Percentiles rank a stretch among this genome's conserved stretches.
These are phyloP conservation scores for Drosophila subquinaria DNA, from an alignment of 2,888 invertebrate species.

Conservation along the genomic window DNA sequence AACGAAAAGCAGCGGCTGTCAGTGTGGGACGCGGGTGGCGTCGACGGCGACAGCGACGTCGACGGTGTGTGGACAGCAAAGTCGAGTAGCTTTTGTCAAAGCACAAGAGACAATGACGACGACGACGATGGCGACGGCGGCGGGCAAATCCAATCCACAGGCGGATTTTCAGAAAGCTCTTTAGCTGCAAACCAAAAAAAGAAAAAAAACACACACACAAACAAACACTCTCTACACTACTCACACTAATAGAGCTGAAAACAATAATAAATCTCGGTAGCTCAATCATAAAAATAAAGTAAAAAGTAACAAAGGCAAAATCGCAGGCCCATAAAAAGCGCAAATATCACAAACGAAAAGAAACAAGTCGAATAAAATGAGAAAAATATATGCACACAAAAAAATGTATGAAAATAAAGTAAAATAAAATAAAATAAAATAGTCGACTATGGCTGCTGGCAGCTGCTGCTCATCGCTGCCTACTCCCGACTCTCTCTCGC, in stretches of 20 bases:
- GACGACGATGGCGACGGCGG: constrained; percentile 25
- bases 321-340: constrained; percentile 64
- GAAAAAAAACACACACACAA: neutral
- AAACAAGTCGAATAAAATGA: constrained; percentile 39
- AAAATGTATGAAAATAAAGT: neutral
- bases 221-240: constrained; percentile 16
- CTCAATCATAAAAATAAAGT: constrained; percentile 61
- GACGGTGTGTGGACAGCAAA: constrained; percentile 19
- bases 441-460: constrained; percentile 32
- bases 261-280: constrained; percentile 73
- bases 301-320: constrained; percentile 67
- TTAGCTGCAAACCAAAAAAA: constrained; percentile 52
- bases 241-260: constrained; percentile 47
- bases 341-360: constrained; percentile 57
- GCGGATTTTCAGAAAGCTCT: constrained; percentile 63
- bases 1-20: constrained; percentile 7
- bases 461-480: constrained; percentile 10
- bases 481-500: neutral
- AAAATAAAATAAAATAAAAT: constrained; percentile 64
- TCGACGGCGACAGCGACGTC: neutral
- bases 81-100: constrained; percentile 57
- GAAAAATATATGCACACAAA: constrained; percentile 6
- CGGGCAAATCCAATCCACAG: constrained; percentile 59
- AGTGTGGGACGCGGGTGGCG: constrained; percentile 8
- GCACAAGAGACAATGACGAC: constrained; percentile 38